Evolutionary conservation across 1,140 invertebrate genomes (phyloP).

Genomic region (Nebria ingens): DNA sequence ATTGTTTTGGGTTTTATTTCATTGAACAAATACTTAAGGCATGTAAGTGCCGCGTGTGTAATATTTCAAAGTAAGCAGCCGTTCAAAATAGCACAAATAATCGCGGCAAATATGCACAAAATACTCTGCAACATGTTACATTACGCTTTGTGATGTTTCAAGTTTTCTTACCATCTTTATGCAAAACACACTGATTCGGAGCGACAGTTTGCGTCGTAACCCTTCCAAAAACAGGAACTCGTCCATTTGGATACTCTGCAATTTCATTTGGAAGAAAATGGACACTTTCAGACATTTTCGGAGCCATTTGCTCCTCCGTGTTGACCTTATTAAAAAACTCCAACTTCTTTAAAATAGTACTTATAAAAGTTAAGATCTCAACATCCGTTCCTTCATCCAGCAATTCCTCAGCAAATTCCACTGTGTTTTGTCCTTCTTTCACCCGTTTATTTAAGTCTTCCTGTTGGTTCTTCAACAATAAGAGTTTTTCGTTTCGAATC

Average conservation of each 20-base stretch:
- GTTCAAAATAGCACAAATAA: no score
- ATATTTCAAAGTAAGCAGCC: no score
- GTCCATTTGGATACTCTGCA: conserved; percentile 30
- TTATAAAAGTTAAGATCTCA: conserved; percentile 54
- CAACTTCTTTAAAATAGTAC: conserved; percentile 49
- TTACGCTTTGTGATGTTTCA: no score
- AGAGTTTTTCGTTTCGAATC: conserved; percentile 38
- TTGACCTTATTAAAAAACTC: conserved; percentile 42
- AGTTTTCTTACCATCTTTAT: conserved; percentile 38
- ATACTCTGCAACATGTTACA: no score
- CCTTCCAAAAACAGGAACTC: conserved; percentile 38
- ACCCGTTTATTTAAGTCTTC: conserved; percentile 38
- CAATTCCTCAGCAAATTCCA: conserved; percentile 49
- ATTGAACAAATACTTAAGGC: no score
- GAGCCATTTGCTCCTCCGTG: conserved; percentile 12
- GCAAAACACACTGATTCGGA: conserved; percentile 40
- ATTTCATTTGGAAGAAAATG: conserved; percentile 40
- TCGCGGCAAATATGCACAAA: no score
- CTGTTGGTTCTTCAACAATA: conserved; percentile 36
- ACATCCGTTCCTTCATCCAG: conserved; percentile 52
- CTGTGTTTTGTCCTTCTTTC: conserved; percentile 40
- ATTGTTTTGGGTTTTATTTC: no score
- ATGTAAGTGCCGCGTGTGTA: no score
- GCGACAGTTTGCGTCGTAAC: conserved; percentile 46
- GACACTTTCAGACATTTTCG: conserved; percentile 37